A percentile compares a stretch with the other conserved stretches of the same genome.
Conservation (phyloP, 2,113 vertebrate genomes). For the Leptosomus discolor region DNA sequence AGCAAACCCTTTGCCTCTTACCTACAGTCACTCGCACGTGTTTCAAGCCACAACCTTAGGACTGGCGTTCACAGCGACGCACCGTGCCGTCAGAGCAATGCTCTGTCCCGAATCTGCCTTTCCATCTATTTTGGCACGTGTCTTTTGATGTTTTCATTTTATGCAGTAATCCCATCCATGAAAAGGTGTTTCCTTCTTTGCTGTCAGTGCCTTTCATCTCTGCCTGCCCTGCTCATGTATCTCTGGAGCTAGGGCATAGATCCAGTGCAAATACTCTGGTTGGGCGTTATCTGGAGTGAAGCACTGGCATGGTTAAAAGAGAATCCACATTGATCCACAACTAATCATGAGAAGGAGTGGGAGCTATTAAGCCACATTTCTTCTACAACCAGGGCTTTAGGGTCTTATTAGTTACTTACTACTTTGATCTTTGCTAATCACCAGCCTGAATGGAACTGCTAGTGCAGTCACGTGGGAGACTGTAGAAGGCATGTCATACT, state of each 20-base stretch:
- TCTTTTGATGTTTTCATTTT: neutral
- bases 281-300: neutral
- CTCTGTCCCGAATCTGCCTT: neutral
- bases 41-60: neutral
- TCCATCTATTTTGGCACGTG: neutral
- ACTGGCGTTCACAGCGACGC: accelerated
- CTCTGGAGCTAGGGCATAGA: neutral
- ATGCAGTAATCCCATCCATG: neutral
- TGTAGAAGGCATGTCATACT: neutral
- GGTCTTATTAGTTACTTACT: neutral
- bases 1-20: neutral
- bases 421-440: neutral
- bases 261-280: neutral
- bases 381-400: neutral
- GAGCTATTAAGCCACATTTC: neutral
- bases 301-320: neutral
- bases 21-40: neutral
- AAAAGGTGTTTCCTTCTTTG: neutral
- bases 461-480: neutral
- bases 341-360: neutral
- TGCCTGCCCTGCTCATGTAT: neutral
- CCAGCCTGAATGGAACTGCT: neutral
- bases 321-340: neutral
- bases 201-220: neutral
- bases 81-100: neutral